A percentile compares a stretch with the other conserved stretches of the same genome.
Conservation (phyloP, 2,113 vertebrate species). For the Cavia porcellus region DNA sequence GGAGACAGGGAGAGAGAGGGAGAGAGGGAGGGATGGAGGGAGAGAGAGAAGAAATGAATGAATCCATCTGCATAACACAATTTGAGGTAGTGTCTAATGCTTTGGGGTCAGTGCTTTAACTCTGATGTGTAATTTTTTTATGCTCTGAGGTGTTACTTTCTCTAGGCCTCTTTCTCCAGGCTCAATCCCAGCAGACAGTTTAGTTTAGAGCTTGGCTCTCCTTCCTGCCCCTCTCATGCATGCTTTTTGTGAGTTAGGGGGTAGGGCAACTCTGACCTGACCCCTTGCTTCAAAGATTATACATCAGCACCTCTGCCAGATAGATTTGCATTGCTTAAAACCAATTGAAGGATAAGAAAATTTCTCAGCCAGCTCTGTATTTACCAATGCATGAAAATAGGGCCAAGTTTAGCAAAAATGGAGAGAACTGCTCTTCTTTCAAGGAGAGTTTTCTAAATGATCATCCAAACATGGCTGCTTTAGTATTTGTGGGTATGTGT, state of each 20-base stretch:
- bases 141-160: neutral
- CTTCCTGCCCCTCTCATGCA: neutral
- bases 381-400: no score
- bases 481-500: neutral
- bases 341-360: no score
- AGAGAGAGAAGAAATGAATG: neutral
- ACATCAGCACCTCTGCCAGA: no score
- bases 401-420: no score
- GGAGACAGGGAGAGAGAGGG: no score
- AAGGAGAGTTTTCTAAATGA: no score
- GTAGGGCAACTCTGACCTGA: no score
- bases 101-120: neutral
- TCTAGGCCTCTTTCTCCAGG: neutral
- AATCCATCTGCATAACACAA: neutral
- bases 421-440: no score
- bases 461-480: neutral
- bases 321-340: no score
- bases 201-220: neutral
- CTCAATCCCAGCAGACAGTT: neutral
- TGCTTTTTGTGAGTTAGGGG: neutral
- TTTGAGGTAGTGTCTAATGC: neutral
- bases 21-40: no score
- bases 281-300: no score
- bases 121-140: neutral
- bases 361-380: no score